phyloP scores from a whole-genome alignment of 2,888 invertebrate genomes.

The Thecocarcelia acutangulata region DNA sequence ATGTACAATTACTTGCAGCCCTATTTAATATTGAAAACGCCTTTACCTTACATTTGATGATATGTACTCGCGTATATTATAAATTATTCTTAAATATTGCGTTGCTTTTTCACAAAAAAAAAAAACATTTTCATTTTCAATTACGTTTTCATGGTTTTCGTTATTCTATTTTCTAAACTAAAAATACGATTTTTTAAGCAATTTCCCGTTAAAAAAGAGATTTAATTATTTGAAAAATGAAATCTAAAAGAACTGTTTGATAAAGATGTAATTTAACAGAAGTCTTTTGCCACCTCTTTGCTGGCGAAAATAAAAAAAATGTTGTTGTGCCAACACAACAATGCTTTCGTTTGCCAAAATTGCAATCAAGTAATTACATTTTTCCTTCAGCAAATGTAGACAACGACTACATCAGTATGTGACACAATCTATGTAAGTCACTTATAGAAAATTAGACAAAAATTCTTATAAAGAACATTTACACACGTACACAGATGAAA shows the following conservation, averaged over 20 bases:
- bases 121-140: not conserved
- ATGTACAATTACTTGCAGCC: too few species aligned
- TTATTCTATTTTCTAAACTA: not conserved
- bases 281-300: constrained; percentile 59
- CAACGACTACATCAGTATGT: constrained; percentile 10
- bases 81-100: too few species aligned
- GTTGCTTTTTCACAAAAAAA: too few species aligned
- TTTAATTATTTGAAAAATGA: constrained; percentile 42
- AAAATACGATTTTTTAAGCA: not conserved
- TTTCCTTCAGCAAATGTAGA: constrained; percentile 37
- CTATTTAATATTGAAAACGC: too few species aligned
- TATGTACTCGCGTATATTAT: too few species aligned
- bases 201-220: constrained; percentile 32
- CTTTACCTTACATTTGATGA: too few species aligned
- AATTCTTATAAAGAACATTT: not conserved
- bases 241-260: constrained; percentile 30
- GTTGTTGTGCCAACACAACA: constrained; percentile 49
- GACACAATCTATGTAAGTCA: constrained; percentile 30
- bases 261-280: constrained; percentile 54
- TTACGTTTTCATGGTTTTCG: constrained; percentile 20
- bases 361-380: constrained; percentile 65
- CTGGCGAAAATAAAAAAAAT: constrained; percentile 34
- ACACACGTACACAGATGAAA: not conserved
- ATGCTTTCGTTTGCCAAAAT: constrained; percentile 53
- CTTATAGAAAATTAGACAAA: not conserved